Conservation (phyloP, 2,797 vertebrate species). For the Lagocephalus sceleratus region DNA sequence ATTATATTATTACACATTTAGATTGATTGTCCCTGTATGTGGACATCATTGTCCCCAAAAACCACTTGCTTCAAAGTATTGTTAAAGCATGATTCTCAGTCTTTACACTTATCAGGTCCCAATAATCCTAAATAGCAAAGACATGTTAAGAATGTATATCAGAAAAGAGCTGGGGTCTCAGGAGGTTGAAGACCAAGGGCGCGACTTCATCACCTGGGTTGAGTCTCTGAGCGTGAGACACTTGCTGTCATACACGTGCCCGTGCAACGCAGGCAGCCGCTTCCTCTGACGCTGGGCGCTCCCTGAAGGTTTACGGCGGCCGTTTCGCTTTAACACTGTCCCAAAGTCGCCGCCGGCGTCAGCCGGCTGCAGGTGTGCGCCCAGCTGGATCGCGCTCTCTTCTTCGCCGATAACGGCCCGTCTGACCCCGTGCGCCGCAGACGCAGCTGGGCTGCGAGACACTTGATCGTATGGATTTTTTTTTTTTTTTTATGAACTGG, state of each 20-base stretch:
- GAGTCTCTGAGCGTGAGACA: too few species aligned
- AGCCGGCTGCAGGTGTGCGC: slow-evolving; percentile 43
- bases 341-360: slow-evolving; percentile 35
- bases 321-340: slow-evolving; percentile 18
- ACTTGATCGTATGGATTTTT: neutral
- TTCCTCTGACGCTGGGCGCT: slow-evolving; percentile 5
- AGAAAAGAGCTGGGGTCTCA: too few species aligned
- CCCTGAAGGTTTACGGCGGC: slow-evolving; percentile 26
- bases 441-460: slow-evolving; percentile 15
- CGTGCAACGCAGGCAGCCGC: slow-evolving; percentile 21
- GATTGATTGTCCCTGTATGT: too few species aligned
- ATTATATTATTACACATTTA: too few species aligned
- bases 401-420: slow-evolving; percentile 20
- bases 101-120: too few species aligned
- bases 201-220: too few species aligned
- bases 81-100: too few species aligned
- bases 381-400: slow-evolving; percentile 32
- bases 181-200: too few species aligned
- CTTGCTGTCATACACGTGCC: neutral
- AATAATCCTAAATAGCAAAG: too few species aligned
- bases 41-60: too few species aligned
- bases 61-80: too few species aligned
- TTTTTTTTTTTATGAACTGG: slow-evolving; percentile 9
- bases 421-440: slow-evolving; percentile 2
- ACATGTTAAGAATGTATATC: too few species aligned